Evolutionary conservation across 2,797 vertebrate genomes (phyloP), one percentile per base, ranked within the genome.

Genomic region (Capromys pilorides): DNA sequence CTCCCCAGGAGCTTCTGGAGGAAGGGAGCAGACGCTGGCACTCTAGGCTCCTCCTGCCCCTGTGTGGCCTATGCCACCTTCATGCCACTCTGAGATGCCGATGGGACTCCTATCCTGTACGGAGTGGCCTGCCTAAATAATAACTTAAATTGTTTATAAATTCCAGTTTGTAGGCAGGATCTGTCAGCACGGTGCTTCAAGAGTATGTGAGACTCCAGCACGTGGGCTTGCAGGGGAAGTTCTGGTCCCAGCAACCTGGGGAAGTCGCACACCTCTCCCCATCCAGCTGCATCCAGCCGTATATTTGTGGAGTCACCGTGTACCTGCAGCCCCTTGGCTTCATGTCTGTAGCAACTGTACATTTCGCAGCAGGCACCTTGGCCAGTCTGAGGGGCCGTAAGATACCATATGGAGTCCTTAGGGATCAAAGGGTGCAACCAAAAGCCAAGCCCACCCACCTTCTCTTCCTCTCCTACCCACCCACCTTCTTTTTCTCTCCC

Each of bases 181-280:
- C 90, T 93, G 26, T 93, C 88, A 88, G 31, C 9, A 66, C 54
- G 57, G 83, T 81, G 62, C 21, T 64, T 95, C 59, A 73, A 86
- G 39, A 81, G 28, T 18, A 85, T 82, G 36, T 81, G 66, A 80
- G 36, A 41, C 66, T 54, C 31, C 49, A 28, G 26, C 78, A 41
- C 24, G 62, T 41, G 6, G 78, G 54, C 31, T 66, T 62, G 6
- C 18, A 71, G 69, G 39, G 77, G 73, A 91, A 77, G 49, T 18
- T 11, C 22, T 78, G 10, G 21, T 94, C 4, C 41, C 31, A 22
- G 19, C 85, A 8, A 39, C 19, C 39, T 49, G 26, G 39, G 28
- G 49, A 62, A 41, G 9, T 8, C 84, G 21, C 33, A 18, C 1
- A 12, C 75, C 90, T 85, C 71, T 90, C 36, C 13, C 79, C 21